These are phyloP conservation scores for Cephalopachus bancanus DNA, from an alignment of 2,797 vertebrate species.

Conservation along the genomic window DNA sequence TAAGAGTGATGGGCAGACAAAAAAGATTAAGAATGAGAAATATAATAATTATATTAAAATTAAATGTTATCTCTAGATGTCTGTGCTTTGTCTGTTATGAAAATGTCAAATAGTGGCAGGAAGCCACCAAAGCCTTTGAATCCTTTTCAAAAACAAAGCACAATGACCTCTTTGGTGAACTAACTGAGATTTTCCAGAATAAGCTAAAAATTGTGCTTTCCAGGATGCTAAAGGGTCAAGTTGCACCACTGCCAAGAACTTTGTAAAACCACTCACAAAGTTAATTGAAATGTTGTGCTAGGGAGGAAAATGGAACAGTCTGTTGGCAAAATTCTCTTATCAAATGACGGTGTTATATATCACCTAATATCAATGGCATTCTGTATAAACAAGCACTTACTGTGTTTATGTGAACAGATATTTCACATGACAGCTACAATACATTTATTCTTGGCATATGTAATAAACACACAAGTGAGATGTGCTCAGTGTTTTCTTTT, in stretches of 20 bases:
- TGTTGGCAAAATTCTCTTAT: conserved; percentile 50
- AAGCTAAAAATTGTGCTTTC: conserved; percentile 75
- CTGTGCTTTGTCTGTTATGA: conserved; percentile 49
- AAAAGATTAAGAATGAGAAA: conserved; percentile 46
- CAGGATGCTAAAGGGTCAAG: conserved; percentile 73
- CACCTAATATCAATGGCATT: conserved; percentile 25
- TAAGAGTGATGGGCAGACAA: background rate
- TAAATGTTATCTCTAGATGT: conserved; percentile 11
- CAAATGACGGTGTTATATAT: background rate
- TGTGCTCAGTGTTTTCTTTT: background rate
- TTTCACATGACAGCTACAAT: background rate
- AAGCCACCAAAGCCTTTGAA: conserved; percentile 61
- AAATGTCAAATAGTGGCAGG: conserved; percentile 56
- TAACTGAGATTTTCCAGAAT: conserved; percentile 74
- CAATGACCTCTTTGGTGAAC: conserved; percentile 64
- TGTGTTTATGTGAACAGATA: conserved; percentile 28
- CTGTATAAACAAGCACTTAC: conserved; percentile 36
- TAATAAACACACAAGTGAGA: background rate
- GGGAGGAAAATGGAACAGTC: conserved; percentile 61
- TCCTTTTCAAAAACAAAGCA: conserved; percentile 70
- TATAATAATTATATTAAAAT: conserved; percentile 20
- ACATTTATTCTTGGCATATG: background rate
- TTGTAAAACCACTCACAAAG: conserved; percentile 64
- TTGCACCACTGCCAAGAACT: conserved; percentile 70
- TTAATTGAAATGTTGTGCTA: conserved; percentile 61